Evolutionary conservation across 2,113 vertebrate genomes (phyloP).

Genomic region (Micromys minutus): DNA sequence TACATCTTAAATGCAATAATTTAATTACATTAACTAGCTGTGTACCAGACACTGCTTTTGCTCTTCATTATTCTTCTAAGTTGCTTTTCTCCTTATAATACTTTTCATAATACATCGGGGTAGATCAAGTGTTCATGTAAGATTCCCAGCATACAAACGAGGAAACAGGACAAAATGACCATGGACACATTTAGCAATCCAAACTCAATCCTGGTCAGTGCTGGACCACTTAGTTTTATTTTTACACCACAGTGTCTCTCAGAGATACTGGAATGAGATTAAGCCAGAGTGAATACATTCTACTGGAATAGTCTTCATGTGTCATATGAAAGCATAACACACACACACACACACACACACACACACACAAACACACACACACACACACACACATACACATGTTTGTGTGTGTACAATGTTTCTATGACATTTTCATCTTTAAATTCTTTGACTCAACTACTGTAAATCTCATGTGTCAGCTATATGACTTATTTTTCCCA

Average conservation of each 20-base stretch:
- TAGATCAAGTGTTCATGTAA: not conserved
- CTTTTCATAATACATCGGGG: not conserved
- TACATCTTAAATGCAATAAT: not conserved
- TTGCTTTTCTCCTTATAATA: not conserved
- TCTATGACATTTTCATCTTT: not conserved
- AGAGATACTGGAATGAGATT: not conserved
- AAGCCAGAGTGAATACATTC: not conserved
- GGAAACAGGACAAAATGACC: not conserved
- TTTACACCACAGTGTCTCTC: not conserved
- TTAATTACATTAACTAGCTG: not conserved
- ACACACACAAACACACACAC: not conserved
- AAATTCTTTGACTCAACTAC: not conserved
- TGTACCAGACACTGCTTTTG: not conserved
- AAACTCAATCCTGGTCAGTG: not conserved
- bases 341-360: too few relatives aligned
- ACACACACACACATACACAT: too few relatives aligned
- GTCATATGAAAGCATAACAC: not conserved
- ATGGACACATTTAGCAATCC: not conserved
- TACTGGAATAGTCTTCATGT: not conserved
- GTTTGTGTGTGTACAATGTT: too few relatives aligned
- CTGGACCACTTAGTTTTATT: not conserved
- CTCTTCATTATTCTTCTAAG: not conserved
- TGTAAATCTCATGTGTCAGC: not conserved
- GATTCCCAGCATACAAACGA: not conserved
- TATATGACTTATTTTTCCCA: not conserved